These are phyloP conservation scores for Epinotia brunnichana DNA, from an alignment of 2,888 invertebrate genomes.

Conservation along the genomic window DNA sequence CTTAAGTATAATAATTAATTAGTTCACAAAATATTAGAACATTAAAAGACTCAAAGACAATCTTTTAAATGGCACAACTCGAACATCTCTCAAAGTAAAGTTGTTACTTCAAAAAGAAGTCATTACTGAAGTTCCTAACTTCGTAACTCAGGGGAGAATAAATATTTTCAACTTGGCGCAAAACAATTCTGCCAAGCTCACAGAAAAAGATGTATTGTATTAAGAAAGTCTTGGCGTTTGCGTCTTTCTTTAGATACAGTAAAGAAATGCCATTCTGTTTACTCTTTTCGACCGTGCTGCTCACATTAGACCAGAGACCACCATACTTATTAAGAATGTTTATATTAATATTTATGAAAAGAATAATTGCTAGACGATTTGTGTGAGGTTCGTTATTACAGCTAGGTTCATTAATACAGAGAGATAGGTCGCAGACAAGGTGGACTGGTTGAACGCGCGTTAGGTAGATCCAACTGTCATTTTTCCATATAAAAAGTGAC, in stretches of 20 bases:
- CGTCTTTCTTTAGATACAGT: background rate
- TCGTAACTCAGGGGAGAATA: conserved; percentile 71
- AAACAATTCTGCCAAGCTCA: conserved; percentile 60
- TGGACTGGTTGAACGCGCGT: no score
- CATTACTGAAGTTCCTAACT: conserved; percentile 77
- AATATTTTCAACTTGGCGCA: conserved; percentile 73
- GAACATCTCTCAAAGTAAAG: conserved; percentile 55
- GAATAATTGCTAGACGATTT: background rate
- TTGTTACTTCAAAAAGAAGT: conserved; percentile 76
- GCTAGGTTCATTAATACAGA: no score
- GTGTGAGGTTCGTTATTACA: background rate
- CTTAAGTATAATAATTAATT: background rate
- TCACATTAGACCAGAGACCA: background rate
- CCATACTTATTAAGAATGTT: background rate
- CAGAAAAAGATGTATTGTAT: background rate
- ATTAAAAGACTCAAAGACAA: conserved; percentile 18
- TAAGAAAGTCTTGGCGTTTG: background rate
- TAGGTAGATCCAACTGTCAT: no score
- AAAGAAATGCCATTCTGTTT: conserved; percentile 5
- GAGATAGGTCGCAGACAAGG: no score
- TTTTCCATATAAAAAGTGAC: no score
- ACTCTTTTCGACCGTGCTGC: conserved; percentile 19
- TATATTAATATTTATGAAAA: no score
- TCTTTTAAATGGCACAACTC: conserved; percentile 29
- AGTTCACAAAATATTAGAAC: background rate